Evolutionary conservation across 2,797 vertebrate genomes (phyloP).

Genomic region (Phrynocephalus forsythii): DNA sequence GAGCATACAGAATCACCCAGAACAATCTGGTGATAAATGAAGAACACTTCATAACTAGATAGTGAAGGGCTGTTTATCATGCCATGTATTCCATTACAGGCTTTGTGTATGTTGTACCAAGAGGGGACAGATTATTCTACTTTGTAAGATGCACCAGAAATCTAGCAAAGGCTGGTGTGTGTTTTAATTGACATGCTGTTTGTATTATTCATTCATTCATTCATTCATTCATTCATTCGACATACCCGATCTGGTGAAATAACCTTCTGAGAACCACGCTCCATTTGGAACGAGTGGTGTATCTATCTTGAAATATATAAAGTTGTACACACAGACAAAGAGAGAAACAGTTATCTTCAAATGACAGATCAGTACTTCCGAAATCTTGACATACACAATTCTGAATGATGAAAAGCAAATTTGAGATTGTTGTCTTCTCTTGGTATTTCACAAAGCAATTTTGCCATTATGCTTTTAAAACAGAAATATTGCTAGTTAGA

Average conservation of each 20-base stretch:
- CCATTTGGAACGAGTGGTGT: neutral
- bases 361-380: neutral
- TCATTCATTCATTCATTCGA: too few relatives aligned
- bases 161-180: neutral
- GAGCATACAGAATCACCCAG: neutral
- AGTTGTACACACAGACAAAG: too few relatives aligned
- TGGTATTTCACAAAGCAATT: conserved; percentile 10
- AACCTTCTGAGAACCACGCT: neutral
- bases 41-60: neutral
- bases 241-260: too few relatives aligned
- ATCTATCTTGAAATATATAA: neutral
- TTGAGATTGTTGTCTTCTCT: neutral
- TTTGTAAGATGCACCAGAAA: neutral
- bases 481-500: conserved; percentile 1
- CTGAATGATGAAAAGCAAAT: neutral
- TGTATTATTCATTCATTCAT: neutral
- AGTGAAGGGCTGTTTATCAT: conserved; percentile 10
- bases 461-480: conserved; percentile 3
- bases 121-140: neutral
- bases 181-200: neutral
- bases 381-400: neutral
- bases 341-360: neutral
- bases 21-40: conserved; percentile 15
- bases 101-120: neutral
- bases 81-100: neutral